Percentiles rank a stretch among this genome's conserved stretches.
Evolutionary conservation across 2,888 invertebrate genomes (phyloP).

Genomic region (Drosophila algonquin): DNA sequence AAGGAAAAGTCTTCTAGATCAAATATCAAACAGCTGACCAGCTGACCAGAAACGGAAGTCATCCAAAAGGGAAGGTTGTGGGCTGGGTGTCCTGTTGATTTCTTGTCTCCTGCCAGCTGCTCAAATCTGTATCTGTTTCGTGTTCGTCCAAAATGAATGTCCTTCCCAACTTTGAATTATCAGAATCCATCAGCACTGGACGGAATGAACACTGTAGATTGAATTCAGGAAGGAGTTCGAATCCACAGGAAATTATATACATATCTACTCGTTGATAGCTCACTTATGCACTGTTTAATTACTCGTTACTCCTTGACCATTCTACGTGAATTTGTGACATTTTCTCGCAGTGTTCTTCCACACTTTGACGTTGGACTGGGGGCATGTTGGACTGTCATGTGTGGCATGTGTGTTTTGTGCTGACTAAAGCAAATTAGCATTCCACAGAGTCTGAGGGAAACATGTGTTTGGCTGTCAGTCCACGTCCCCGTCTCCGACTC

Average conservation of each 20-base stretch:
- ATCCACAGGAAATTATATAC: too few species aligned
- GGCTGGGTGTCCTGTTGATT: slow-evolving; percentile 26
- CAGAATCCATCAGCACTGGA: background rate
- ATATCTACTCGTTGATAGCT: too few species aligned
- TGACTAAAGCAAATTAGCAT: slow-evolving; percentile 70
- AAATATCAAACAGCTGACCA: background rate
- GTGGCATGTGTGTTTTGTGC: slow-evolving; percentile 25
- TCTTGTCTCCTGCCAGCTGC: slow-evolving; percentile 22
- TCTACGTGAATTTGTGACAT: background rate
- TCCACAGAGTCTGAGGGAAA: slow-evolving; percentile 36
- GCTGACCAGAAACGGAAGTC: background rate
- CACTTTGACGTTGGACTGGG: slow-evolving; percentile 1
- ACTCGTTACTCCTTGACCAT: background rate
- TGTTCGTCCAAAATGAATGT: slow-evolving; percentile 18
- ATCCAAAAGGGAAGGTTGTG: background rate
- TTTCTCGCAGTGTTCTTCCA: background rate
- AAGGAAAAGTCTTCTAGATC: background rate
- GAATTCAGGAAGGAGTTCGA: too few species aligned
- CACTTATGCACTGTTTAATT: background rate
- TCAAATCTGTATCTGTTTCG: slow-evolving; percentile 1
- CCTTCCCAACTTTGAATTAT: background rate
- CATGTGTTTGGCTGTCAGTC: slow-evolving; percentile 64
- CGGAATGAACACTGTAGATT: background rate
- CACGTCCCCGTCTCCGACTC: slow-evolving; percentile 13
- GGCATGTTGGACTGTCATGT: background rate